phyloP scores from a whole-genome alignment of 2,888 invertebrate species.

The Luperina testacea region DNA sequence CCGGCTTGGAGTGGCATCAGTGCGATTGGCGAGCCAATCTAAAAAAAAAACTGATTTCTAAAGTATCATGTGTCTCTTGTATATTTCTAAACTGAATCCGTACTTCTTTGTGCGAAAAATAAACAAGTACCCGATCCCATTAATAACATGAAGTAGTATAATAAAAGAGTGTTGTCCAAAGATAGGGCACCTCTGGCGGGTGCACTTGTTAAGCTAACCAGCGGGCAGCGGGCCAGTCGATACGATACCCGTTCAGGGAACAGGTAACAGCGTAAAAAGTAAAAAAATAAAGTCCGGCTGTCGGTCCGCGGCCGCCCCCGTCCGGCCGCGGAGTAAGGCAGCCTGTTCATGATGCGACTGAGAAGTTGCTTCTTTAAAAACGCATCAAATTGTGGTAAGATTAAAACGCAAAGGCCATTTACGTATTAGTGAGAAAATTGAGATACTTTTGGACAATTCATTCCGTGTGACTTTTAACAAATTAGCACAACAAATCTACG shows the following conservation, averaged over 20 bases:
- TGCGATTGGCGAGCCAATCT: no score
- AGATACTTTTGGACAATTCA: not conserved
- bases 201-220: slow-evolving; percentile 88
- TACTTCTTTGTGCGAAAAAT: slow-evolving; percentile 18
- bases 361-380: slow-evolving; percentile 11
- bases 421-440: not conserved
- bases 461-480: not conserved
- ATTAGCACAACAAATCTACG: not conserved
- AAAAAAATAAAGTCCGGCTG: slow-evolving; percentile 81
- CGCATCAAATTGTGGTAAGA: slow-evolving; percentile 5
- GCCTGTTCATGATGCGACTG: slow-evolving; percentile 65
- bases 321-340: slow-evolving; percentile 67
- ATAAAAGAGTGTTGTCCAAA: slow-evolving; percentile 64
- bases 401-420: not conserved
- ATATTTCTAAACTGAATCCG: not conserved
- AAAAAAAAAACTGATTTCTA: not conserved
- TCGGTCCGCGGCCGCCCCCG: slow-evolving; percentile 78
- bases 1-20: no score
- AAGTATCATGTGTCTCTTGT: not conserved
- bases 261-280: slow-evolving; percentile 87
- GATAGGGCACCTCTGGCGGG: slow-evolving; percentile 80
- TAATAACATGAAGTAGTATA: slow-evolving; percentile 26
- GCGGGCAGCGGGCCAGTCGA: slow-evolving; percentile 79
- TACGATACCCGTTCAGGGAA: slow-evolving; percentile 85
- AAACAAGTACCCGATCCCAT: slow-evolving; percentile 9